A percentile compares a stretch with the other conserved stretches of the same genome.
phyloP scores from a whole-genome alignment of 2,888 invertebrate genomes.

The Zaprionus obscuricornis region DNA sequence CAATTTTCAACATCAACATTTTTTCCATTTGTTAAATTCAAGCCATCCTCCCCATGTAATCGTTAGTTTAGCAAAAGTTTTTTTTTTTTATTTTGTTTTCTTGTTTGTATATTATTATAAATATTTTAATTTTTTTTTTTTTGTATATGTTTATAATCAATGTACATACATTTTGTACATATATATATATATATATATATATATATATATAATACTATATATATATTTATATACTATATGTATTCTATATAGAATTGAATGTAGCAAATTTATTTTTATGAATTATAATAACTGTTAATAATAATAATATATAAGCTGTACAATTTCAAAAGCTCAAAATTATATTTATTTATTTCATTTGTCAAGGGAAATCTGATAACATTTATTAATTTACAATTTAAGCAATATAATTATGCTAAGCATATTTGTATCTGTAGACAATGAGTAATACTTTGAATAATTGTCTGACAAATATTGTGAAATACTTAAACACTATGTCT shows the following conservation, averaged over 20 bases:
- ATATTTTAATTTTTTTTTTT: constrained; percentile 21
- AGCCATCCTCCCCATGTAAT: constrained; percentile 8
- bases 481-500: constrained; percentile 15
- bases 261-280: constrained; percentile 56
- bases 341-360: too few relatives aligned
- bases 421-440: too few relatives aligned
- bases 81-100: constrained; percentile 35
- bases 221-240: constrained; percentile 44
- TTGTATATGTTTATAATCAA: constrained; percentile 15
- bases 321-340: constrained; percentile 1
- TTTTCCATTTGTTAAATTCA: neutral
- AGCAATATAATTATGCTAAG: too few relatives aligned
- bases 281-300: constrained; percentile 57
- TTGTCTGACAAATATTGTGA: constrained; percentile 54
- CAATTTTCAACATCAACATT: neutral
- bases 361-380: too few relatives aligned
- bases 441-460: too few relatives aligned
- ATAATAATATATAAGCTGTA: constrained; percentile 57
- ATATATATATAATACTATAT: constrained; percentile 17
- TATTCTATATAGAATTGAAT: constrained; percentile 65
- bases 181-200: constrained; percentile 50
- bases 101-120: constrained; percentile 22
- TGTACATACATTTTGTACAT: constrained; percentile 7
- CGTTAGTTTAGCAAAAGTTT: constrained; percentile 48
- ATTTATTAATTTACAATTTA: too few relatives aligned